Evolutionary conservation across 64 coral and sea anemone genomes (phyloP).

Genomic region (Pachyseris speciosa): DNA sequence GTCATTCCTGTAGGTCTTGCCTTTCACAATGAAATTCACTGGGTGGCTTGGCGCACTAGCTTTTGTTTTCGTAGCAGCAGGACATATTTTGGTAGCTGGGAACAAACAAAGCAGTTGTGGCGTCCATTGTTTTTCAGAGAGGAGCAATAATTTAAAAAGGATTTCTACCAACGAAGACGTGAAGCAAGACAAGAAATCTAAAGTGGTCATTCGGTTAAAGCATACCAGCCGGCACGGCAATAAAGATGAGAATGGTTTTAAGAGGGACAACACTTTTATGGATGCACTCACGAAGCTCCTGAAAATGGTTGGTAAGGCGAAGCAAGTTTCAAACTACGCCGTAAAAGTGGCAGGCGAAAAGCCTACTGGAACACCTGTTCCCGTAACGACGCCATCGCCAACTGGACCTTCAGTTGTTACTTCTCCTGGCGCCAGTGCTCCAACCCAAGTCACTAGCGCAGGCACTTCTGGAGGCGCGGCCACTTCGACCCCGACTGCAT

Average conservation of each 20-base stretch:
- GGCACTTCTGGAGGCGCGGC: neutral
- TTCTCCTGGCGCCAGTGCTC: neutral
- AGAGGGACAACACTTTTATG: neutral
- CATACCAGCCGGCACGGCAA: too few relatives aligned
- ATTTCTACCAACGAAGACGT: neutral
- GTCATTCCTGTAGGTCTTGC: neutral
- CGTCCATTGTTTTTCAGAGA: neutral
- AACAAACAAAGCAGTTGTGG: neutral
- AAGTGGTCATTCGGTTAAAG: neutral
- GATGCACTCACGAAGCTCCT: neutral
- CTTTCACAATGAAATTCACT: neutral
- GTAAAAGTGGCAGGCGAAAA: neutral
- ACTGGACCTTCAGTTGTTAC: neutral
- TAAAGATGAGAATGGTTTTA: neutral
- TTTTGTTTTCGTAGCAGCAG: constrained; percentile 4
- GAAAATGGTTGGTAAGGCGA: neutral
- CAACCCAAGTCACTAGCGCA: neutral
- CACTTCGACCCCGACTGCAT: neutral
- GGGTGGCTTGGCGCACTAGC: neutral
- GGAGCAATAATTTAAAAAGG: neutral
- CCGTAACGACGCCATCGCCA: neutral
- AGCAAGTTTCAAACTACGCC: neutral
- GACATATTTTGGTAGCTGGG: neutral
- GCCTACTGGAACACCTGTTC: neutral
- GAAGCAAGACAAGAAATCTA: neutral